A percentile compares a stretch with the other conserved stretches of the same genome.
phyloP scores from a whole-genome alignment of 2,113 vertebrate species.

The Nasalis larvatus region DNA sequence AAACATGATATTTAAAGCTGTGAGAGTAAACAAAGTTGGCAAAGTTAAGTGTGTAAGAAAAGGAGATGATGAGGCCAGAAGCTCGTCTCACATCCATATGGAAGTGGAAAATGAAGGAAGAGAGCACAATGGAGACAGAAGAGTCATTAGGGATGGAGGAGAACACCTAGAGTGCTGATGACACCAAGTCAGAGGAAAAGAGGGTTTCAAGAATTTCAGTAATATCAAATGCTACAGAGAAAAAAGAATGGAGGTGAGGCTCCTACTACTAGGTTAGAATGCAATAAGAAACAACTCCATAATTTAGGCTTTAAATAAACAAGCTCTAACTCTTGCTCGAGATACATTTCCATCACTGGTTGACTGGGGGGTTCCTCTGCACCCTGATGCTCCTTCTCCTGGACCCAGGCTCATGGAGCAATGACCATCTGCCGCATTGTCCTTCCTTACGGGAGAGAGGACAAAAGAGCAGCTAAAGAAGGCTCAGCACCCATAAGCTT shows the following conservation, averaged over 20 bases:
- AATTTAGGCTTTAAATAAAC: not conserved
- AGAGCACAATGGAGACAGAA: not conserved
- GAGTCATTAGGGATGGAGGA: not conserved
- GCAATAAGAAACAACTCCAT: not conserved
- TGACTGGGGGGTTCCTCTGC: not conserved
- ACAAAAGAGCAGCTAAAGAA: not conserved
- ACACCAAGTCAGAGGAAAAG: not conserved
- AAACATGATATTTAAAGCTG: not conserved
- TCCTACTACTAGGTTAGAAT: not conserved
- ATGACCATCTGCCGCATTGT: not conserved
- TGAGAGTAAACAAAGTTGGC: not conserved
- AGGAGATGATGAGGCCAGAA: not conserved
- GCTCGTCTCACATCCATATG: not conserved
- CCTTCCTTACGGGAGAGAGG: not conserved
- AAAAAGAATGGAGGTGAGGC: not conserved
- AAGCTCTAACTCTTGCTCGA: not conserved
- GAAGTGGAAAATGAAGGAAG: not conserved
- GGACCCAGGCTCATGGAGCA: not conserved
- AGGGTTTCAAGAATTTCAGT: not conserved
- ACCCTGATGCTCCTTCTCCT: not conserved
- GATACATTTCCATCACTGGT: not conserved
- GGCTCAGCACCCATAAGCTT: not conserved
- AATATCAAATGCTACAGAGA: not conserved
- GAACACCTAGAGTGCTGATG: not conserved
- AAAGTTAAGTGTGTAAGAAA: not conserved